Conservation (phyloP, 2,113 vertebrate genomes). For the Cariama cristata region DNA sequence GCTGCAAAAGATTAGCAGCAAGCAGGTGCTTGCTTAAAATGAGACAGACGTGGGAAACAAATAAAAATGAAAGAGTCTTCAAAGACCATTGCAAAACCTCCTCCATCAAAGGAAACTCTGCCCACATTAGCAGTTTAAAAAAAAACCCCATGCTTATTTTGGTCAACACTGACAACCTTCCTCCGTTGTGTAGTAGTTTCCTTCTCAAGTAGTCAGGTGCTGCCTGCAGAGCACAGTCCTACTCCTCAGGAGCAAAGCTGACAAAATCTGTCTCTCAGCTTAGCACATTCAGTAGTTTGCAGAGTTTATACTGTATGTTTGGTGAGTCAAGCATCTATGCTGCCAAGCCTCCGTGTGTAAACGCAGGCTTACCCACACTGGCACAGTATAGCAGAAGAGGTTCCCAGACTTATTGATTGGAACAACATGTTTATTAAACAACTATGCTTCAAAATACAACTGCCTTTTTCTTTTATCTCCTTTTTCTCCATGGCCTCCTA, state of each 20-base stretch:
- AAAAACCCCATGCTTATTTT: background rate
- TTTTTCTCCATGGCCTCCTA: background rate
- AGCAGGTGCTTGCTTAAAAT: background rate
- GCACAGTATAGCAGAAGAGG: background rate
- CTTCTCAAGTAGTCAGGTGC: background rate
- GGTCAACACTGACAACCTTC: background rate
- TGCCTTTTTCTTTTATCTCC: background rate
- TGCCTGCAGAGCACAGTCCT: background rate
- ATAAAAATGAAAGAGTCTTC: background rate
- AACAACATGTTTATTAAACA: background rate
- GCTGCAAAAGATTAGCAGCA: background rate
- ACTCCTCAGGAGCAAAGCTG: background rate
- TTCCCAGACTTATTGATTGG: background rate
- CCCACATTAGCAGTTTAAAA: background rate
- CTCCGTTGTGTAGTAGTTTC: background rate
- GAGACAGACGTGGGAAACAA: background rate
- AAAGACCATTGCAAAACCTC: background rate
- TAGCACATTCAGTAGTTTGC: background rate
- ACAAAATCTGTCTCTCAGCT: constrained; percentile 1
- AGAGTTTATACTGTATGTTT: background rate
- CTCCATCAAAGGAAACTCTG: background rate
- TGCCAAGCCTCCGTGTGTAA: background rate
- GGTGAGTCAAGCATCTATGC: background rate
- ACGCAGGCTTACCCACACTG: background rate
- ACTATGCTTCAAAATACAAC: background rate